Evolutionary conservation across 2,797 vertebrate species (phyloP).

Genomic region (Scomberomorus guttatus): DNA sequence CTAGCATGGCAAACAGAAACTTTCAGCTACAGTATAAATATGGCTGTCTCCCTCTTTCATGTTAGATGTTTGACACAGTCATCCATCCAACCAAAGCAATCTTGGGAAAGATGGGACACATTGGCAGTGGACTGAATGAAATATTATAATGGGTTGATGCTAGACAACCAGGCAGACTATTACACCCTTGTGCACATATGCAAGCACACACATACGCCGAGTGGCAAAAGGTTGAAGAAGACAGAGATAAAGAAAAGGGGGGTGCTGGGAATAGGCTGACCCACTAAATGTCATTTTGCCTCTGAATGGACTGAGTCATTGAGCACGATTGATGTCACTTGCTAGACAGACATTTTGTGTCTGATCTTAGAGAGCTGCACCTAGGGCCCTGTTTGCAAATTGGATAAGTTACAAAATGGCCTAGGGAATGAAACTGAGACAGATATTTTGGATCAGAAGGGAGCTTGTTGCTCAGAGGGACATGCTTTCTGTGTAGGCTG

Average conservation of each 20-base stretch:
- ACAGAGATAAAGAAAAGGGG: slow-evolving; percentile 2
- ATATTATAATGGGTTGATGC: slow-evolving; percentile 56
- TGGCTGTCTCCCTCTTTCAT: slow-evolving; percentile 23
- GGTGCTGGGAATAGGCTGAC: slow-evolving; percentile 30
- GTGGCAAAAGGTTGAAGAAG: slow-evolving; percentile 15
- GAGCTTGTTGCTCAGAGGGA: slow-evolving; percentile 38
- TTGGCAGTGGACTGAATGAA: slow-evolving; percentile 42
- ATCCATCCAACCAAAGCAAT: slow-evolving; percentile 54
- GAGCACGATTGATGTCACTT: slow-evolving; percentile 52
- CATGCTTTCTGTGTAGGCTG: slow-evolving; percentile 12
- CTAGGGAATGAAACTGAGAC: slow-evolving; percentile 36
- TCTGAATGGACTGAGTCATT: slow-evolving; percentile 46
- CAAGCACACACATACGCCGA: neutral
- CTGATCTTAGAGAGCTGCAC: slow-evolving; percentile 44
- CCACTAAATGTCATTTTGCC: slow-evolving; percentile 47
- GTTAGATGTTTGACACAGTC: slow-evolving; percentile 43
- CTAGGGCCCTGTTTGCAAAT: slow-evolving; percentile 48
- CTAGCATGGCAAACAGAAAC: neutral
- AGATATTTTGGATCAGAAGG: slow-evolving; percentile 31
- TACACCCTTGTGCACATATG: neutral
- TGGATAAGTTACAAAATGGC: slow-evolving; percentile 53
- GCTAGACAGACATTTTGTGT: slow-evolving; percentile 45
- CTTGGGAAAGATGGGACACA: slow-evolving; percentile 42
- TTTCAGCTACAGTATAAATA: slow-evolving; percentile 46
- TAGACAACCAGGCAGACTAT: slow-evolving; percentile 36